A percentile compares a stretch with the other conserved stretches of the same genome.
Conservation (phyloP, 2,113 vertebrate genomes). For the Herpetotheres cachinnans region DNA sequence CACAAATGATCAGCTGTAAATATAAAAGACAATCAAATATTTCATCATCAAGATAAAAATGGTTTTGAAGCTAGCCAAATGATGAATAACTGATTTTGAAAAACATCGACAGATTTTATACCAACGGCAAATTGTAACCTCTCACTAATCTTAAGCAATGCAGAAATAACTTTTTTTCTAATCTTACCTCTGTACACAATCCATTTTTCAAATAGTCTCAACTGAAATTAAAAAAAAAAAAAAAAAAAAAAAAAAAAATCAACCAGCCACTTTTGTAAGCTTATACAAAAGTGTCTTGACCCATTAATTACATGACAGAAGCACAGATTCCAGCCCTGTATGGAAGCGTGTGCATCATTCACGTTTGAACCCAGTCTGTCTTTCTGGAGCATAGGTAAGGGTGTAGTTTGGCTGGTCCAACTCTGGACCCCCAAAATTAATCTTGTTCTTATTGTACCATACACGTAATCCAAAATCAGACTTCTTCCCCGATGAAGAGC, state of each 20-base stretch:
- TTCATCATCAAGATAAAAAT: neutral
- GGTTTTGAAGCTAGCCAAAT: neutral
- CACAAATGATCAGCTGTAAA: slow-evolving; percentile 92
- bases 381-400: neutral
- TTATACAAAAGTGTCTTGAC: neutral
- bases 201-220: neutral
- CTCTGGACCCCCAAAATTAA: neutral
- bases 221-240: neutral
- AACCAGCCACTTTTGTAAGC: neutral
- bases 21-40: neutral
- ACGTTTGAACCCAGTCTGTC: neutral
- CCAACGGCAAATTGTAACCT: neutral
- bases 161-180: neutral
- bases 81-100: neutral
- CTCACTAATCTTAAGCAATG: neutral
- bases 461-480: neutral
- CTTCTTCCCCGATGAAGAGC: neutral
- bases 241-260: neutral
- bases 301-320: neutral
- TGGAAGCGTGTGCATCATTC: neutral
- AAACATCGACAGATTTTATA: neutral
- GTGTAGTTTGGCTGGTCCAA: neutral
- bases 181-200: neutral
- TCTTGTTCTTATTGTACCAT: neutral
- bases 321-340: neutral